Base-by-base conservation (phyloP, 2,888 invertebrate species). In the Patella ulyssiponensis region DNA sequence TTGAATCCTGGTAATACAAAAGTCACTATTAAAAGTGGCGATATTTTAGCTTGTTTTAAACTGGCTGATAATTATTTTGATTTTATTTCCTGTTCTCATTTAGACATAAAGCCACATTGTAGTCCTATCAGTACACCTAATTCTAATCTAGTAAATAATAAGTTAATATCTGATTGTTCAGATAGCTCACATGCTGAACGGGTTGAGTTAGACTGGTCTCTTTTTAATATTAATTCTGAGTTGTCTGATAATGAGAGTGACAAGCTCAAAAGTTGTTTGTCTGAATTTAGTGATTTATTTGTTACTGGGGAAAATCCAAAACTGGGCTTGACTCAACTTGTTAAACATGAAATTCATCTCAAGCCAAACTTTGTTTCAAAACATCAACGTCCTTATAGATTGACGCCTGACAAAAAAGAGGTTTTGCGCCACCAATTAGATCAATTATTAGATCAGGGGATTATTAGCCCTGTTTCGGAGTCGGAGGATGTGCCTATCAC, bases 1-100 rank as follows among this genome's bases (percentile, higher is more conserved):
- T 64, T 64, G 58, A 64, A 64, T 20, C 58, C 58, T 64, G 58
- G 58, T 20, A 64, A 64, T 64, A 11, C 17, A 64, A 64, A n/a
- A 20, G 20, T 64, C 20, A 20, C 20, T 11, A 9, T 64, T n/a
- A n/a, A 64, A 20, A 64, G 20, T 20, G 20, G 20, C n/a, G 17
- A n/a, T 20, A 64, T 64, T 20, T 20, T 64, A 64, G 58, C 20
- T 20, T 20, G n/a, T 64, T 64, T 14, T 17, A 11, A 20, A 64
- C 17, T 64, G 17, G n/a, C 20, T 15, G 58, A 64, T 20, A 64
- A 64, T 64, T 64, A 2, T 64, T 64, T 17, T 64, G 58, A 64
- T 64, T 20, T 64, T 64, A 14, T 64, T 20, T 64, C 58, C 20
- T 64, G 58, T 64, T 64, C 20, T 64, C 15, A 64, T 64, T n/a